Base-by-base conservation (phyloP, 2,113 vertebrate species). In the Notothenia rossii region DNA sequence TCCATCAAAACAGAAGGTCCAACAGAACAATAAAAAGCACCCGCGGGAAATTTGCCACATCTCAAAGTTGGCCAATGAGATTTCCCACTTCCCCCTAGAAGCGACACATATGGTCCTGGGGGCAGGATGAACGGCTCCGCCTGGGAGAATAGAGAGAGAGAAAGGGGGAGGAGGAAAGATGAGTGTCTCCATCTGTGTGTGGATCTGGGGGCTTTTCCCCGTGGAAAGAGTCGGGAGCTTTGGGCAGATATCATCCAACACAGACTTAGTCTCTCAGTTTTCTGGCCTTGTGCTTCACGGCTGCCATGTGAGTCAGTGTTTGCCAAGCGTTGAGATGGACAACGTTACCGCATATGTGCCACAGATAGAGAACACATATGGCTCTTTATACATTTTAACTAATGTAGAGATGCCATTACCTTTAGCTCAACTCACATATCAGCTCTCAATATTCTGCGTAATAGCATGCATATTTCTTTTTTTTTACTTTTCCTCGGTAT, bases 181-280 rank as follows among this genome's bases (percentile, higher is more conserved):
- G 80, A 86, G 87, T 66, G 51, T 74, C 81, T 93, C 93, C 91
- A 93, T 94, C 91, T 94, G 92, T 88, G 87, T 85, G 75, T 84
- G 83, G 85, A 86, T 91, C 88, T 82, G 84, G 66, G 85, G 86
- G 77, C 73, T 75, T 88, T 72, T 68, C 83, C 84, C 81, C 88
- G 73, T 63, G 77, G 83, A 78, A 85, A 81, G 65, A 79, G 67
- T 74, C 53, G 60, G 43, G 75, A 72, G 45, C 77, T 86, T 85
- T 83, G 77, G 80, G 71, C 64, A 83, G 72, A 85, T 66, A 89
- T 72, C 50, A 66, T 70, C 69, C 14, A 85, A 79, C 83, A 70
- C 51, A 56, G 64, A 66, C 64, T 86, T 40, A 7, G 22, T 55
- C 45, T 76, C 54, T 53, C 78, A 29, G 58, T 75, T 62, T 81